phyloP scores from a whole-genome alignment of 2,797 vertebrate genomes.

The Gallinago nigripennis region DNA sequence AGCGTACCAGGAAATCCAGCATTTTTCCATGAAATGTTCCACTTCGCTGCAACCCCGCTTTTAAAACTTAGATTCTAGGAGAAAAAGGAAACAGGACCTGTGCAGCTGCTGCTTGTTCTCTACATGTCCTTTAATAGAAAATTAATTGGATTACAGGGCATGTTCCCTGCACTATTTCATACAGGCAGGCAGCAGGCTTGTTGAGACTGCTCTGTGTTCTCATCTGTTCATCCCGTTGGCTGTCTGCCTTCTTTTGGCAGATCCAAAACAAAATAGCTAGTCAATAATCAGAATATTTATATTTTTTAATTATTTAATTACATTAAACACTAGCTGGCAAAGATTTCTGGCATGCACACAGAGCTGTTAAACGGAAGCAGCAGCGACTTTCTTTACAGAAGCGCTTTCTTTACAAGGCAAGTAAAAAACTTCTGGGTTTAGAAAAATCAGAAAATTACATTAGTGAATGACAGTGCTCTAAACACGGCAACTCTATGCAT shows the following conservation, averaged over 20 bases:
- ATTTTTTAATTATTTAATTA: slow-evolving; percentile 25
- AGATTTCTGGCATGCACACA: background rate
- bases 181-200: fast-evolving
- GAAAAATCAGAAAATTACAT: background rate
- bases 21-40: background rate
- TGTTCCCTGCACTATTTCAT: slow-evolving; percentile 16
- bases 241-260: background rate
- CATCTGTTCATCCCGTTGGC: background rate
- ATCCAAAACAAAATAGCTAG: slow-evolving; percentile 23
- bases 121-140: background rate
- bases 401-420: background rate
- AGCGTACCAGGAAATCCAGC: background rate
- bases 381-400: background rate
- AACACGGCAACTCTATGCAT: background rate
- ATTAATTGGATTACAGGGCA: slow-evolving; percentile 23
- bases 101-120: slow-evolving; percentile 19
- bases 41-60: background rate
- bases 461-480: background rate
- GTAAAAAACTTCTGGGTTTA: background rate
- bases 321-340: background rate
- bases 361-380: background rate
- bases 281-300: slow-evolving; percentile 25
- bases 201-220: background rate
- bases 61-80: background rate
- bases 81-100: background rate